These are phyloP conservation scores for Ganaspis brasiliensis DNA, from an alignment of 2,888 invertebrate species.

Conservation along the genomic window DNA sequence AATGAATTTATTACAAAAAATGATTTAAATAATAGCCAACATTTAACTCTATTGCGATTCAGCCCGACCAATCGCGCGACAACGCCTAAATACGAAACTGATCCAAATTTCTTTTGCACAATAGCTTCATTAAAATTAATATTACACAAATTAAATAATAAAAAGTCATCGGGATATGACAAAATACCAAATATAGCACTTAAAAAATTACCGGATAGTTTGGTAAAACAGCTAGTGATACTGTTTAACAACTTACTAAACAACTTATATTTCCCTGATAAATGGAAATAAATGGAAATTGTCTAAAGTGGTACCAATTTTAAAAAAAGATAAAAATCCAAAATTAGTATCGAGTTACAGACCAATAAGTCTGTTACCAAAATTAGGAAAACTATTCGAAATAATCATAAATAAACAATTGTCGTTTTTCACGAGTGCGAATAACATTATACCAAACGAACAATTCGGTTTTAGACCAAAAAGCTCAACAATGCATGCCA, in stretches of 20 bases:
- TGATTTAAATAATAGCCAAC: neutral
- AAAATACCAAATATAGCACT: slow-evolving; percentile 37
- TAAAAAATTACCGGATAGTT: neutral
- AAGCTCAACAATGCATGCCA: slow-evolving; percentile 57
- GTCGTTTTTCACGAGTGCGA: neutral
- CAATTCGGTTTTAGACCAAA: slow-evolving; percentile 58
- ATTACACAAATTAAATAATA: slow-evolving; percentile 41
- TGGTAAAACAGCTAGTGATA: neutral
- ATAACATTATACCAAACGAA: neutral
- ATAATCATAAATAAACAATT: neutral
- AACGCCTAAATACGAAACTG: neutral
- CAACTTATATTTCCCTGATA: slow-evolving; percentile 14
- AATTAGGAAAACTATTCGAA: neutral
- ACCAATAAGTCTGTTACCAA: slow-evolving; percentile 36
- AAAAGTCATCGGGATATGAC: slow-evolving; percentile 44
- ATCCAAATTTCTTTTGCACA: neutral
- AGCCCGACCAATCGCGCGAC: neutral
- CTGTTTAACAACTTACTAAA: slow-evolving; percentile 43
- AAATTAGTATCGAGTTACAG: neutral
- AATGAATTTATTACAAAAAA: neutral
- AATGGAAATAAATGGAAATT: slow-evolving; percentile 44
- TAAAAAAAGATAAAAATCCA: slow-evolving; percentile 40
- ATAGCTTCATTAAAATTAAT: neutral
- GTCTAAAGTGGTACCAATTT: slow-evolving; percentile 17
- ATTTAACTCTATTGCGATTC: neutral